A percentile compares a stretch with the other conserved stretches of the same genome.
Evolutionary conservation across 2,113 vertebrate species (phyloP).

Genomic region (Craseonycteris thonglongyai): DNA sequence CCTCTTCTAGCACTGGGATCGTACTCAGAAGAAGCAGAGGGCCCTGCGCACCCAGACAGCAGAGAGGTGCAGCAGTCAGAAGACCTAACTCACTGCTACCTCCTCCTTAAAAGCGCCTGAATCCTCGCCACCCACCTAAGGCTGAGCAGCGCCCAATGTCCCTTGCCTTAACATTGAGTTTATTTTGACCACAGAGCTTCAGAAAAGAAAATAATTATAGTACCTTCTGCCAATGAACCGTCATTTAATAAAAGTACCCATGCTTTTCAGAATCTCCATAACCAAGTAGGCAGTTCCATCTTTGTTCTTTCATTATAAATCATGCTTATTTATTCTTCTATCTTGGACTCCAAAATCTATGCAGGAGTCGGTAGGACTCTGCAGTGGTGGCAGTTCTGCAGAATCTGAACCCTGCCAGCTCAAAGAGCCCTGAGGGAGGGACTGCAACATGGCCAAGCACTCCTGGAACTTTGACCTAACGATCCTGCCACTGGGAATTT

Average conservation of each 20-base stretch:
- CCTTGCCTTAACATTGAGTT: not conserved
- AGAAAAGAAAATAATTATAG: not conserved
- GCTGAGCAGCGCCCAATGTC: not conserved
- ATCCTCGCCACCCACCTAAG: not conserved
- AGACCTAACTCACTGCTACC: not conserved
- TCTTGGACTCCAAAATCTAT: not conserved
- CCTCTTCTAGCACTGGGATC: not conserved
- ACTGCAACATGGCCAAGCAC: not conserved
- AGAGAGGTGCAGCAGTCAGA: not conserved
- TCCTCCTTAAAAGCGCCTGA: not conserved
- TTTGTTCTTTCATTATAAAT: not conserved
- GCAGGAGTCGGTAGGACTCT: fast-evolving
- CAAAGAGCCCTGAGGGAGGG: not conserved
- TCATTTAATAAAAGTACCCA: not conserved
- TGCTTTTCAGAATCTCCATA: not conserved
- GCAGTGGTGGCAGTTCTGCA: not conserved
- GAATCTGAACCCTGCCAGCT: fast-evolving
- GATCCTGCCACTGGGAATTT: not conserved
- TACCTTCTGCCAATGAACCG: not conserved
- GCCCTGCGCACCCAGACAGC: not conserved
- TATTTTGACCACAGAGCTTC: not conserved
- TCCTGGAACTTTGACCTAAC: not conserved
- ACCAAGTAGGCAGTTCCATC: not conserved
- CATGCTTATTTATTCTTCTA: not conserved
- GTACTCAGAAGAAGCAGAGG: fast-evolving